Evolutionary conservation across 2,888 invertebrate genomes (phyloP), one percentile per base, ranked within the genome.

Genomic region (Cosmopolites sordidus): DNA sequence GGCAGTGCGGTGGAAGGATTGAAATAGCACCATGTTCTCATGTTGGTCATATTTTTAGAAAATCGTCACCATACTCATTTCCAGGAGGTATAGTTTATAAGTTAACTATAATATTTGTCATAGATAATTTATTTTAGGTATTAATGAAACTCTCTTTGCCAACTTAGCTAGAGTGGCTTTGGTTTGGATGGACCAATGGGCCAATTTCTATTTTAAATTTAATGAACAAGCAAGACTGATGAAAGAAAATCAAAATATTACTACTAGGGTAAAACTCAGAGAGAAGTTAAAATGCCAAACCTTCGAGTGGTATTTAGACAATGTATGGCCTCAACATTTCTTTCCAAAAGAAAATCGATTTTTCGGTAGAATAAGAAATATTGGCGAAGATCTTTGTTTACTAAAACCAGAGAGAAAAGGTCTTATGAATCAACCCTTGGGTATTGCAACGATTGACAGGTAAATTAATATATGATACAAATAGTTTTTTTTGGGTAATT

Each of bases 131-230:
- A 14, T 53, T 57, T 16, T 39, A 0, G 97, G 95, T 0, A 89
- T 93, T 3, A 82, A 83, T 1, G 86, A 89, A 61, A 87, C 92
- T n/a, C 78, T 98, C 1, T 89, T 91, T 62, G 82, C 87, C 0
- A 99, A 99, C 76, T 78, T 96, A 29, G 94, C 93, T 0, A 78
- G 99, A 52, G 95, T 94, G 0, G 96, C 96, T 0, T 79, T 89
- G 1, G 97, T 97, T 0, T 99, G 98, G 98, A 91, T 99, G 90
- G 98, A 98, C 69, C 90, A 97, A 49, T 97, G 96, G 89, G 87
- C 90, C 9, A 86, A 90, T 58, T 94, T 95, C 73, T 92, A 86
- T 68, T 92, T 92, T 71, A 89, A 89, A 69, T 89, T 92, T 63
- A 92, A 91, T 68, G 84, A 81, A 61, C 80, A 85, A 33, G 83